phyloP scores from a whole-genome alignment of 2,888 invertebrate genomes.

The Uloborus plumipes region DNA sequence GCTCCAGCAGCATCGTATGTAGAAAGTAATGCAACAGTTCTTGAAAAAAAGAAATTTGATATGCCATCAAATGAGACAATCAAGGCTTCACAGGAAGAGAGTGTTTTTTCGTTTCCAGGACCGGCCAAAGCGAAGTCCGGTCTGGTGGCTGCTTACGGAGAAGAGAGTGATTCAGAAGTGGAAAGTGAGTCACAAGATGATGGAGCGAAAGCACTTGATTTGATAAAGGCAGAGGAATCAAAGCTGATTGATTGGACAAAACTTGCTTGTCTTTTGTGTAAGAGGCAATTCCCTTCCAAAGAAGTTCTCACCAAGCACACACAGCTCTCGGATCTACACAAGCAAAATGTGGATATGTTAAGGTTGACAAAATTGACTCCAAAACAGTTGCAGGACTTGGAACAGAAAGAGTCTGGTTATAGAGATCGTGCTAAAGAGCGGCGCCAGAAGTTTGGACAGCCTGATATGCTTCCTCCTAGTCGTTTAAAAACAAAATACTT shows the following conservation, averaged over 20 bases:
- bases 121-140: slow-evolving; percentile 20
- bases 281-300: slow-evolving; percentile 90
- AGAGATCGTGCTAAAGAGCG: slow-evolving; percentile 97
- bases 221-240: slow-evolving; percentile 66
- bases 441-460: slow-evolving; percentile 91
- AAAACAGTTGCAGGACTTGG: slow-evolving; percentile 65
- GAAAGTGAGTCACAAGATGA: slow-evolving; percentile 77
- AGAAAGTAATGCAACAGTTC: neutral
- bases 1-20: neutral
- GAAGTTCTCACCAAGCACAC: slow-evolving; percentile 91
- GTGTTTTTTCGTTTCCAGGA: slow-evolving; percentile 1
- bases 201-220: slow-evolving; percentile 72
- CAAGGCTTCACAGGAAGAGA: slow-evolving; percentile 7
- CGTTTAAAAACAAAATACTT: slow-evolving; percentile 79
- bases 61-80: neutral
- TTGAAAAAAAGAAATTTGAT: slow-evolving; percentile 19
- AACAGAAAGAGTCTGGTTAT: slow-evolving; percentile 75
- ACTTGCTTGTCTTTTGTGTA: slow-evolving; percentile 93
- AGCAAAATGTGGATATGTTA: slow-evolving; percentile 81
- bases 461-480: slow-evolving; percentile 81
- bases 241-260: slow-evolving; percentile 83
- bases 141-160: slow-evolving; percentile 84
- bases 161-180: slow-evolving; percentile 77
- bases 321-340: slow-evolving; percentile 93
- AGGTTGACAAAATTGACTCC: slow-evolving; percentile 66